These are phyloP conservation scores for Drosophila histrio DNA, from an alignment of 2,888 invertebrate genomes.

Conservation along the genomic window DNA sequence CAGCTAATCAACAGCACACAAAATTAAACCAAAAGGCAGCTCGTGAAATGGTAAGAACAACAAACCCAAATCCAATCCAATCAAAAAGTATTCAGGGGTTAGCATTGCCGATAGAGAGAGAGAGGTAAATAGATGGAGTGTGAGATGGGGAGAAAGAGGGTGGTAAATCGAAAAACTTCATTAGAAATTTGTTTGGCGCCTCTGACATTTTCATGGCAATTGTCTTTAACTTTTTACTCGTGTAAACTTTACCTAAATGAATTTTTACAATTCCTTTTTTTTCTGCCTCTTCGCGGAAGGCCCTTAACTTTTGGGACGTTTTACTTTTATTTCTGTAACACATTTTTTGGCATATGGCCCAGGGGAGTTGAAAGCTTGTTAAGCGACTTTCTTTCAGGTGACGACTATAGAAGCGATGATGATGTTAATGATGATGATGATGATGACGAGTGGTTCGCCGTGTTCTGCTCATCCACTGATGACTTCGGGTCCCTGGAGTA, in stretches of 20 bases:
- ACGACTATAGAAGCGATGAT: constrained; percentile 20
- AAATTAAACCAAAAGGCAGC: constrained; percentile 40
- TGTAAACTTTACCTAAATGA: constrained; percentile 71
- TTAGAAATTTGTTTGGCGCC: constrained; percentile 57
- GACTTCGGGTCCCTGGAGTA: constrained; percentile 64
- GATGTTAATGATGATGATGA: constrained; percentile 32
- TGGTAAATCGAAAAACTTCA: constrained; percentile 47
- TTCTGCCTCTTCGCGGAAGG: background rate
- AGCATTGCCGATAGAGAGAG: background rate
- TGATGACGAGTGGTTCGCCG: no score
- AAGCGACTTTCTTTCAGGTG: constrained; percentile 69
- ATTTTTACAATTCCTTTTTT: constrained; percentile 51
- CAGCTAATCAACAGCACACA: constrained; percentile 47
- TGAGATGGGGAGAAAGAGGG: constrained; percentile 7
- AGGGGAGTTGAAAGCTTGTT: constrained; percentile 66
- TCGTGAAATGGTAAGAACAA: constrained; percentile 15
- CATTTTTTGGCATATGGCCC: constrained; percentile 60
- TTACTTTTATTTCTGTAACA: constrained; percentile 48
- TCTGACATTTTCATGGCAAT: constrained; percentile 53
- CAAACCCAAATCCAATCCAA: constrained; percentile 53
- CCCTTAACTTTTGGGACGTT: constrained; percentile 33
- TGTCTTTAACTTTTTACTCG: constrained; percentile 51
- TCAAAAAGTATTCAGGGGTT: constrained; percentile 44
- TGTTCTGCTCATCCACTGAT: constrained; percentile 41
- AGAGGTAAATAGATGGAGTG: background rate